A percentile compares a stretch with the other conserved stretches of the same genome.
Conservation (phyloP, 2,888 invertebrate species). For the Orthosia gothica region DNA sequence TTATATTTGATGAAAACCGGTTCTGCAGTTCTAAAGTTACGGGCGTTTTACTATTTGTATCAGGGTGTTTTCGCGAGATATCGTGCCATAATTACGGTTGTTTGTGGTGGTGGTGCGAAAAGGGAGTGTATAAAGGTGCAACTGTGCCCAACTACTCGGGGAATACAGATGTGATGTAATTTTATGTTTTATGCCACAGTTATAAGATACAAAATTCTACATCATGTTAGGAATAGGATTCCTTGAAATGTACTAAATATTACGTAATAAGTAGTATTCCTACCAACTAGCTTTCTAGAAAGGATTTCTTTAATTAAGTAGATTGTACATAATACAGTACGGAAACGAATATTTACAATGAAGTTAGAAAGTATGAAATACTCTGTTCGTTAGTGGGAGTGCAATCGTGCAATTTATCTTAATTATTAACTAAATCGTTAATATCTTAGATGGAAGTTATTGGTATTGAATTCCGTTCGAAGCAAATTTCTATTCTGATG, state of each 20-base stretch:
- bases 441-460: not conserved
- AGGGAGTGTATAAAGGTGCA: no score
- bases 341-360: constrained; percentile 54
- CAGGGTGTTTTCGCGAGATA: no score
- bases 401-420: constrained; percentile 38
- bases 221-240: not conserved
- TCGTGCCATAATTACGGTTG: no score
- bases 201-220: not conserved
- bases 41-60: no score
- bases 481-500: not conserved
- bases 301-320: constrained; percentile 34
- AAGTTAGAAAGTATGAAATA: constrained; percentile 59
- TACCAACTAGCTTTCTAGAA: no score
- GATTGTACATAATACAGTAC: constrained; percentile 9
- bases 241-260: not conserved
- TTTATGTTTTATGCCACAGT: no score
- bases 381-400: constrained; percentile 29
- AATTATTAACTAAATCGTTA: constrained; percentile 15
- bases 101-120: no score
- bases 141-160: no score
- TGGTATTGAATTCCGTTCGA: not conserved
- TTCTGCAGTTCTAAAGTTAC: no score
- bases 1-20: no score
- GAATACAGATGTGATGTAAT: no score
- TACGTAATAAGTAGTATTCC: constrained; percentile 6